phyloP scores from a whole-genome alignment of 1,140 invertebrate genomes.

The Pantala flavescens region DNA sequence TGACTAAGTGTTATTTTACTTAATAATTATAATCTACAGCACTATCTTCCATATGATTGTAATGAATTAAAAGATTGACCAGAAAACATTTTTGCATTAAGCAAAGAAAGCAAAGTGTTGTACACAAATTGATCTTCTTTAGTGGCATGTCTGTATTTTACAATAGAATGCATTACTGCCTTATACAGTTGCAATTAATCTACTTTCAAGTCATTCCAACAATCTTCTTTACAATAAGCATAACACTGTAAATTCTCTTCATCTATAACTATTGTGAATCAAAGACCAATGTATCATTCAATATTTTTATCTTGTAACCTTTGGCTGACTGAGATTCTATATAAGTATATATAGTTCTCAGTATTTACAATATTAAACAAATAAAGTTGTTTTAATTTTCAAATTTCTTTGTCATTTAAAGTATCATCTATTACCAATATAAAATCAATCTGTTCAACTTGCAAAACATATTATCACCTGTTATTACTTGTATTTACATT shows the following conservation, averaged over 20 bases:
- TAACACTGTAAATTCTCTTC: background rate
- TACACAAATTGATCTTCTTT: background rate
- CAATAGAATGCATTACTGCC: background rate
- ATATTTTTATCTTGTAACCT: conserved; percentile 6
- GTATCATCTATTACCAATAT: too few relatives aligned
- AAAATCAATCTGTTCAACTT: too few relatives aligned
- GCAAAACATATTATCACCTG: too few relatives aligned
- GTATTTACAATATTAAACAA: background rate
- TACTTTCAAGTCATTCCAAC: background rate
- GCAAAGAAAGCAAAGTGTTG: background rate
- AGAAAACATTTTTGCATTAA: background rate
- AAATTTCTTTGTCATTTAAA: background rate
- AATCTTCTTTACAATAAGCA: background rate
- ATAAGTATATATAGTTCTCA: background rate
- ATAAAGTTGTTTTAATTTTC: conserved; percentile 6
- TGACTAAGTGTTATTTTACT: conserved; percentile 3
- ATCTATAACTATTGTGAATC: conserved; percentile 7
- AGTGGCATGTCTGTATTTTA: background rate
- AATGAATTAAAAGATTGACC: too few relatives aligned
- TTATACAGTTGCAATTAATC: background rate
- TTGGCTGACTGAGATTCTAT: background rate
- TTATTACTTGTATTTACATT: too few relatives aligned
- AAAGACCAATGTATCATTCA: background rate
- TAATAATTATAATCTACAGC: background rate
- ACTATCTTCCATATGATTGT: background rate